Evolutionary conservation across 2,113 vertebrate genomes (phyloP), one percentile per base, ranked within the genome.

Genomic region (Eptatretus burgeri): DNA sequence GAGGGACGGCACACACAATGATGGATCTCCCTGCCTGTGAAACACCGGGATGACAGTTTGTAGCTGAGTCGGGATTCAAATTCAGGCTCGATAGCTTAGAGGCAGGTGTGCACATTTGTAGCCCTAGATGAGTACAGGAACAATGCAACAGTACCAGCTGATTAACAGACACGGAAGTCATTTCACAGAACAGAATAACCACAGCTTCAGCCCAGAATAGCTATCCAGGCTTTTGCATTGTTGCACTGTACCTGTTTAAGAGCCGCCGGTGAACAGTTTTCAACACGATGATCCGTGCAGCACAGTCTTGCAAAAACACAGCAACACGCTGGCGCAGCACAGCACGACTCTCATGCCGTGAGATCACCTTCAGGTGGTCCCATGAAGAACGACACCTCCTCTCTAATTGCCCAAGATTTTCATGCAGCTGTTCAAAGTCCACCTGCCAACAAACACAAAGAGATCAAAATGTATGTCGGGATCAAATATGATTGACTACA

Each of bases 291-390:
- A 96, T 93, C 69, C 86, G 79, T 72, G 93, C 88, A 51, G 85
- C 85, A 68, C 86, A 93, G 70, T 96, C 86, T 76, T 91, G 94
- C 41, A 96, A 77, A 71, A 95, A 93, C 70, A 93, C 89, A 0
- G 88, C 87, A 84, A 93, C 88, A 69, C 85, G 85, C 71, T 93
- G 85, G 69, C 94, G 94, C 68, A 95, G 70, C 51, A 75, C 78
- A 62, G 81, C 78, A 68, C 87, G 93, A 79, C 93, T 95, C 76
- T 96, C 89, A 64, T 96, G 81, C 72, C 94, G 94, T 62, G 85
- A 81, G 66, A 96, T 89, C 71, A 87, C 81, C 73, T 96, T 96
- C 64, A 96, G 80, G 73, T 95, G 83, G 78, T 96, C 89, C 89
- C 88, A 96, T 2, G 88, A 96, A 72, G 88, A 86, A 76, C 84